Evolutionary conservation across 2,113 vertebrate species (phyloP).

Genomic region (Ictidomys tridecemlineatus): DNA sequence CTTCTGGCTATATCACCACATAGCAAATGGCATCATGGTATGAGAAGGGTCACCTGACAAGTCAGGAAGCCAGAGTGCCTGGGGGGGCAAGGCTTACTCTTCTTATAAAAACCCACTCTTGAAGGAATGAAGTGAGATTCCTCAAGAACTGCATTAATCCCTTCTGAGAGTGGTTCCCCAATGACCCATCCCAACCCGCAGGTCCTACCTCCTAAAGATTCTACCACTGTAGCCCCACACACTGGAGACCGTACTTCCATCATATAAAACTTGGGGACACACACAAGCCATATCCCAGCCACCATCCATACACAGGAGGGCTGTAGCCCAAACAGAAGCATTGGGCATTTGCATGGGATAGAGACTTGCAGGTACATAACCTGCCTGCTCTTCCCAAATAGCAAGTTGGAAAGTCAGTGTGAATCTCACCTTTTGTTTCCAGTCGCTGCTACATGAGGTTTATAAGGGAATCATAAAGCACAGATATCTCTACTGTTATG

Average conservation of each 20-base stretch:
- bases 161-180: too few species aligned
- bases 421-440: background rate
- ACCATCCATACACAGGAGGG: background rate
- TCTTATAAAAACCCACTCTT: background rate
- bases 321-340: background rate
- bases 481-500: background rate
- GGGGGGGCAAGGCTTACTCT: background rate
- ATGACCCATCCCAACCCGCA: background rate
- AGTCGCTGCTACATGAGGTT: background rate
- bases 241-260: background rate
- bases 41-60: background rate
- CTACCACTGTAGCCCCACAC: background rate
- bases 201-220: background rate
- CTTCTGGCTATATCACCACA: background rate
- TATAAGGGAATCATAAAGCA: background rate
- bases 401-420: background rate
- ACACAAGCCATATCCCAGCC: background rate
- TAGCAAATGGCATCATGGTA: background rate
- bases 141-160: background rate
- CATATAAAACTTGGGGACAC: too few species aligned
- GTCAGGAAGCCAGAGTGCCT: background rate
- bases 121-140: background rate
- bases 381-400: background rate
- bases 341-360: background rate
- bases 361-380: background rate